Evolutionary conservation across 2,797 vertebrate species (phyloP).

Genomic region (Nyctibius grandis): DNA sequence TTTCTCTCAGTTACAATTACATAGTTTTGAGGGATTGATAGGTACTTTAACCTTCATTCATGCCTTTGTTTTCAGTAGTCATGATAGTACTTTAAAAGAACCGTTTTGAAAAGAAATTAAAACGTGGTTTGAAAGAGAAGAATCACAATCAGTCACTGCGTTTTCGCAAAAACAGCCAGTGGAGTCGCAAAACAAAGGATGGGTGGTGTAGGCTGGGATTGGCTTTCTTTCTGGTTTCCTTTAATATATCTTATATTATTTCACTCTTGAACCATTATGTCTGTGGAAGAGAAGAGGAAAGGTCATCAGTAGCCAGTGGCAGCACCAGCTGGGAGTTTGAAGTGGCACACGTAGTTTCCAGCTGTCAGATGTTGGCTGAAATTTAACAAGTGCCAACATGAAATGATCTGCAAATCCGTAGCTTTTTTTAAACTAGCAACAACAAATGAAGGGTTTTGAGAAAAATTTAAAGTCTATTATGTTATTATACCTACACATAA

Average conservation of each 20-base stretch:
- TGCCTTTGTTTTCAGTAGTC: background rate
- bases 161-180: background rate
- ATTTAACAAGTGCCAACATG: background rate
- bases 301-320: background rate
- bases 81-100: background rate
- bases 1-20: background rate
- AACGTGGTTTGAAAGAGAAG: background rate
- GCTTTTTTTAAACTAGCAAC: background rate
- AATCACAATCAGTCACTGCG: background rate
- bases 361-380: background rate
- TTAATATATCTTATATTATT: background rate
- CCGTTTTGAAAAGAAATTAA: background rate
- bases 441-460: background rate
- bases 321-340: background rate
- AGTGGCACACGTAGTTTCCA: background rate
- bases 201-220: rapidly evolving
- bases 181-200: background rate
- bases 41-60: background rate
- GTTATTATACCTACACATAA: background rate
- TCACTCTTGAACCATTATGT: background rate
- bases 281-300: background rate
- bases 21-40: background rate
- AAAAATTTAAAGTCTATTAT: background rate
- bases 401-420: background rate
- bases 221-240: background rate